phyloP scores from a whole-genome alignment of 2,888 invertebrate genomes.

The Strigamia maritima region DNA sequence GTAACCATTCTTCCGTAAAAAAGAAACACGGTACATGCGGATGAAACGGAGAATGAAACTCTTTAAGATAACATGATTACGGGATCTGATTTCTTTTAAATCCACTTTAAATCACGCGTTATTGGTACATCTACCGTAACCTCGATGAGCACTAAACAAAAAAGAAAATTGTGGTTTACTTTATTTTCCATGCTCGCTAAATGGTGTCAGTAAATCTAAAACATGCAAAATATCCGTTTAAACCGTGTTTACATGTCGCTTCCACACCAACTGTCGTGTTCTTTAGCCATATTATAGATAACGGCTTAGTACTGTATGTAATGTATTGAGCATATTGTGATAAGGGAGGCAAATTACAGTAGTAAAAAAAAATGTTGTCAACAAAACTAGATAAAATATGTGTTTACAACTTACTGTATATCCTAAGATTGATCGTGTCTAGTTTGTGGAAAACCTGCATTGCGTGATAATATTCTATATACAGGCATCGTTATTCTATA shows the following conservation, averaged over 20 bases:
- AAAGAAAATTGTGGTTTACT: neutral
- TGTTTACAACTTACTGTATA: neutral
- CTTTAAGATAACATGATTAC: conserved; percentile 24
- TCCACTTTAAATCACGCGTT: neutral
- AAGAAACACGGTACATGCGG: conserved; percentile 24
- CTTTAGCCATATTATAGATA: neutral
- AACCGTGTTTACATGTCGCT: neutral
- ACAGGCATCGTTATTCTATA: neutral
- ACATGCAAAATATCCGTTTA: neutral
- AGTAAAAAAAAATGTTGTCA: neutral
- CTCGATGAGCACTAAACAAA: neutral
- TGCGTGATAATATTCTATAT: neutral
- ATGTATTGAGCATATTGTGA: neutral
- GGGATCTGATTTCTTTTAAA: conserved; percentile 19
- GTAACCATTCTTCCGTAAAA: conserved; percentile 28
- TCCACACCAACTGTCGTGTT: neutral
- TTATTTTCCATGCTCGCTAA: neutral
- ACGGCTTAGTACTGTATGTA: neutral
- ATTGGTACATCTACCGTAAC: neutral
- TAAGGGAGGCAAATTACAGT: neutral
- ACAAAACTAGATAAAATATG: neutral
- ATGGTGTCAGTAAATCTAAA: neutral
- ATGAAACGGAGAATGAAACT: conserved; percentile 8
- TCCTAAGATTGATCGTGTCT: neutral
- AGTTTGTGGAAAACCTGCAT: neutral